phyloP scores from a whole-genome alignment of 2,888 invertebrate genomes.

The Onchidella celtica region DNA sequence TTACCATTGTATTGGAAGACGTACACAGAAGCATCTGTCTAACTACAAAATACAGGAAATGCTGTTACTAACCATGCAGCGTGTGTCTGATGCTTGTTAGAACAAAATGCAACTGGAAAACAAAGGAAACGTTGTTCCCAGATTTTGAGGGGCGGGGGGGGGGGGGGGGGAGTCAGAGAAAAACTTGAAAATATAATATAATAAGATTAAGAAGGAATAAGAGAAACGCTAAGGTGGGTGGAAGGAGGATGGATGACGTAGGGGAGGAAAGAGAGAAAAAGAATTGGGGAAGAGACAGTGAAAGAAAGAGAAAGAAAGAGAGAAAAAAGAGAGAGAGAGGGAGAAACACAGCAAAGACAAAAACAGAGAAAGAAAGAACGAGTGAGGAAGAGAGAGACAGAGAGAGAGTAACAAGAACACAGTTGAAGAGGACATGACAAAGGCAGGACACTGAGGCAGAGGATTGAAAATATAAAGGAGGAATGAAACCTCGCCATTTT shows the following conservation, averaged over 20 bases:
- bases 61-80: no score
- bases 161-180: not conserved
- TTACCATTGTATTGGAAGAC: no score
- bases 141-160: no score
- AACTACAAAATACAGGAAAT: no score
- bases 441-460: not conserved
- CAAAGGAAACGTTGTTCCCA: no score
- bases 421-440: not conserved
- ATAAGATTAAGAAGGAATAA: not conserved
- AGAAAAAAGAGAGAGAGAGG: conserved; percentile 5
- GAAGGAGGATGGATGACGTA: not conserved
- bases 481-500: no score
- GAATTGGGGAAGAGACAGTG: not conserved
- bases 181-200: not conserved
- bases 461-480: not conserved
- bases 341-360: not conserved
- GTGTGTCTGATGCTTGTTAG: no score
- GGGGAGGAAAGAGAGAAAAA: conserved; percentile 2
- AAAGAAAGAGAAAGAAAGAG: not conserved
- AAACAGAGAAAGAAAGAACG: not conserved
- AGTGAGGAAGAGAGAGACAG: not conserved
- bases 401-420: not conserved
- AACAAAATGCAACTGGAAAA: no score
- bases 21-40: no score
- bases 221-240: not conserved